Evolutionary conservation across 2,888 invertebrate species (phyloP).

Genomic region (Campoplex nolae): DNA sequence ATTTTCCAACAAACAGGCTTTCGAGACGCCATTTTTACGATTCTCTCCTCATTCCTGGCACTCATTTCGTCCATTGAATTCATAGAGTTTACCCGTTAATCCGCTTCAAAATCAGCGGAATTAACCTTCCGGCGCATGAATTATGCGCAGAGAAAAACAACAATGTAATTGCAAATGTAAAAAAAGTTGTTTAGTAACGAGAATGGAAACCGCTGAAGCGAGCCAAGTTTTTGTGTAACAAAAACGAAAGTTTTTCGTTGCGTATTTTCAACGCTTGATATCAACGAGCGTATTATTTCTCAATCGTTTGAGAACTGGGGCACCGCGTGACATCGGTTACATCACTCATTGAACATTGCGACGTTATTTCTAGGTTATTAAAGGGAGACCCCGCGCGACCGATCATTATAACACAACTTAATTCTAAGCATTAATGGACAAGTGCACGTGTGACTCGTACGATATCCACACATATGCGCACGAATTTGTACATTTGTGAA

Average conservation of each 20-base stretch:
- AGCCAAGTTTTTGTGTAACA: background rate
- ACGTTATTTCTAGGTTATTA: slow-evolving; percentile 77
- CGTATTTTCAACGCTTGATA: slow-evolving; percentile 29
- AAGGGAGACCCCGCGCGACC: slow-evolving; percentile 75
- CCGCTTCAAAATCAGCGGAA: background rate
- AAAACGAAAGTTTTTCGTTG: background rate
- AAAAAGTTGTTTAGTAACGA: background rate
- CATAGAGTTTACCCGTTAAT: background rate
- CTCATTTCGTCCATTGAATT: background rate
- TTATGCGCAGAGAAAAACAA: background rate
- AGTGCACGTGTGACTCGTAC: slow-evolving; percentile 70
- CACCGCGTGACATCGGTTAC: slow-evolving; percentile 79
- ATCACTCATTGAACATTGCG: slow-evolving; percentile 79
- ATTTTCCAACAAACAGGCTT: background rate
- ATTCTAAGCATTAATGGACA: slow-evolving; percentile 76
- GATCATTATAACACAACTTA: slow-evolving; percentile 80
- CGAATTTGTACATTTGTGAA: slow-evolving; percentile 7
- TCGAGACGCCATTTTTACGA: background rate
- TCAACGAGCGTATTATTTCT: slow-evolving; percentile 47
- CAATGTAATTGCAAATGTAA: background rate
- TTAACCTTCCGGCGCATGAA: background rate
- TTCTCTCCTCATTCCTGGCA: too few relatives aligned
- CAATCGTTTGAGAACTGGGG: slow-evolving; percentile 81
- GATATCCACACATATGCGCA: background rate
- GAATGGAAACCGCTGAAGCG: background rate